A percentile compares a stretch with the other conserved stretches of the same genome.
phyloP scores from a whole-genome alignment of 2,888 invertebrate genomes.

The Aphodius sticticus region DNA sequence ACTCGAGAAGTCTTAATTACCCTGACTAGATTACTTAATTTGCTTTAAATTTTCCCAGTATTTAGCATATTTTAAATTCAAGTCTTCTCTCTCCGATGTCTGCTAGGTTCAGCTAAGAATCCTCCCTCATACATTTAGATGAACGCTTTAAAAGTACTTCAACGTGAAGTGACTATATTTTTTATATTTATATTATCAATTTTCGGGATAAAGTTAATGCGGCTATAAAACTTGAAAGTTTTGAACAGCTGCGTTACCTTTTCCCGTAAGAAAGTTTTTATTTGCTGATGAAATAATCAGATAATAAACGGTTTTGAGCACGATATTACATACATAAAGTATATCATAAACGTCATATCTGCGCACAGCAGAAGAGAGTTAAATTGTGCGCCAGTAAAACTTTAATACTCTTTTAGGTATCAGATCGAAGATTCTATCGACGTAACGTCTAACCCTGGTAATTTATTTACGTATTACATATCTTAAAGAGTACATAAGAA shows the following conservation, averaged over 20 bases:
- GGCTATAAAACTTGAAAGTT: neutral
- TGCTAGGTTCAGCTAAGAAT: neutral
- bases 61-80: neutral
- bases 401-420: neutral
- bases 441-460: neutral
- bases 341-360: neutral
- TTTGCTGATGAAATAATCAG: neutral
- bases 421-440: neutral
- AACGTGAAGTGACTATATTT: neutral
- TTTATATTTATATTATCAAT: neutral
- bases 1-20: neutral
- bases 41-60: neutral
- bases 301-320: neutral
- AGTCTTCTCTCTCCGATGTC: neutral
- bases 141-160: neutral
- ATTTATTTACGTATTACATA: neutral
- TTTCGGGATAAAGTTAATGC: neutral
- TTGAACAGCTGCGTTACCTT: neutral
- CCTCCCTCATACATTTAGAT: neutral
- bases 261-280: neutral
- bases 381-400: neutral
- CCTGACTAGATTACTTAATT: neutral
- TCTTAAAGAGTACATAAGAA: neutral
- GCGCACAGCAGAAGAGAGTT: neutral
- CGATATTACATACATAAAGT: neutral